Evolutionary conservation across 2,797 vertebrate genomes (phyloP).

Genomic region (Bovichtus variegatus): DNA sequence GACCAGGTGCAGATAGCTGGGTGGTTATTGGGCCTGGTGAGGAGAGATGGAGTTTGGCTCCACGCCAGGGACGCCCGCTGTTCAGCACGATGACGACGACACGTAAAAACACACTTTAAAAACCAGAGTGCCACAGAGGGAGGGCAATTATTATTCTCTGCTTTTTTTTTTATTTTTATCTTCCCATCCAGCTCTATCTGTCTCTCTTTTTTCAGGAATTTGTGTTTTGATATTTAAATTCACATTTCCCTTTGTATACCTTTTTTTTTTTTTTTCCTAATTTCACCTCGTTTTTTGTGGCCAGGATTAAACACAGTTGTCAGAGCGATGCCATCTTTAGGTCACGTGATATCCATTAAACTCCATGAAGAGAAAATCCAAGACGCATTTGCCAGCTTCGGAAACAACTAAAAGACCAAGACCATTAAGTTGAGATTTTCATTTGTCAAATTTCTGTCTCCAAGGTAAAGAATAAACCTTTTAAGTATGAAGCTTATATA

Average conservation of each 20-base stretch:
- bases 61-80: slow-evolving; percentile 73
- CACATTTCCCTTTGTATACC: not conserved
- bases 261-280: not conserved
- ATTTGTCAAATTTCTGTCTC: not conserved
- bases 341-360: not conserved
- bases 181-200: slow-evolving; percentile 33
- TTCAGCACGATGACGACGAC: slow-evolving; percentile 52
- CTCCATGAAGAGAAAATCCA: not conserved
- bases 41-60: slow-evolving; percentile 76
- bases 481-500: not conserved
- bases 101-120: slow-evolving; percentile 79
- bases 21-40: slow-evolving; percentile 78
- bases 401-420: no score
- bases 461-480: not conserved
- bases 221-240: slow-evolving; percentile 28
- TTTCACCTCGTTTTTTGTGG: not conserved
- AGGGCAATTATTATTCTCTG: slow-evolving; percentile 69
- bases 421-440: not conserved
- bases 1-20: slow-evolving; percentile 87
- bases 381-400: not conserved
- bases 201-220: slow-evolving; percentile 41
- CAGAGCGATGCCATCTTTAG: not conserved
- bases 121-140: slow-evolving; percentile 70
- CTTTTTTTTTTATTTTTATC: slow-evolving; percentile 40
- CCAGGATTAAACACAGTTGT: not conserved